phyloP scores from a whole-genome alignment of 2,888 invertebrate species.

The Andricus quercusramuli region DNA sequence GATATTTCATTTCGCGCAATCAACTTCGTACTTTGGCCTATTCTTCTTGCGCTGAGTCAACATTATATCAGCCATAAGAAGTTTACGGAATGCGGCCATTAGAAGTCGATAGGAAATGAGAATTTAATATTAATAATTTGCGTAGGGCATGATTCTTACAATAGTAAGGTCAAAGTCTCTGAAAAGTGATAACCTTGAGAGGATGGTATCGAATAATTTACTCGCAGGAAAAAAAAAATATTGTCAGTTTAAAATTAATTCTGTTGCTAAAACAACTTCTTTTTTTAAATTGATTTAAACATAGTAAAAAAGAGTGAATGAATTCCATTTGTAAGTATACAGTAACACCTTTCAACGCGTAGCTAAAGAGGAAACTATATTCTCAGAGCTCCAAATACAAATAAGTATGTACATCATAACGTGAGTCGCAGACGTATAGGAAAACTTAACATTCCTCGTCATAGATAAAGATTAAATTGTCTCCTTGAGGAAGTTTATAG shows the following conservation, averaged over 20 bases:
- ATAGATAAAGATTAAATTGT: constrained; percentile 35
- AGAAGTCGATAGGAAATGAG: constrained; percentile 18
- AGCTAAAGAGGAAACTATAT: background rate
- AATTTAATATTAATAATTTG: constrained; percentile 35
- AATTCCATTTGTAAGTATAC: too few species aligned
- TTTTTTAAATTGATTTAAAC: background rate
- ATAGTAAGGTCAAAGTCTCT: background rate
- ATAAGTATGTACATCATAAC: background rate
- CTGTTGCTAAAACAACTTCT: background rate
- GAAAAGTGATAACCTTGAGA: background rate
- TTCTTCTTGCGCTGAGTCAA: constrained; percentile 35
- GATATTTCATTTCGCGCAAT: constrained; percentile 37
- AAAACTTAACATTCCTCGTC: background rate
- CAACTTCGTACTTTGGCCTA: constrained; percentile 38
- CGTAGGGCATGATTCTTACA: background rate
- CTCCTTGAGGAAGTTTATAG: constrained; percentile 11
- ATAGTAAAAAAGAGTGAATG: background rate
- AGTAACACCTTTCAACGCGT: too few species aligned
- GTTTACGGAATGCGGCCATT: constrained; percentile 27
- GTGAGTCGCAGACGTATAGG: background rate
- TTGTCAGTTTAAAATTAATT: too few species aligned
- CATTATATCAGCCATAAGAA: constrained; percentile 15
- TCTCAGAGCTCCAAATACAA: background rate
- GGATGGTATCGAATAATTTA: background rate
- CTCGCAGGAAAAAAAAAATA: too few species aligned